phyloP scores from a whole-genome alignment of 2,888 invertebrate genomes.

The Allacma fusca region DNA sequence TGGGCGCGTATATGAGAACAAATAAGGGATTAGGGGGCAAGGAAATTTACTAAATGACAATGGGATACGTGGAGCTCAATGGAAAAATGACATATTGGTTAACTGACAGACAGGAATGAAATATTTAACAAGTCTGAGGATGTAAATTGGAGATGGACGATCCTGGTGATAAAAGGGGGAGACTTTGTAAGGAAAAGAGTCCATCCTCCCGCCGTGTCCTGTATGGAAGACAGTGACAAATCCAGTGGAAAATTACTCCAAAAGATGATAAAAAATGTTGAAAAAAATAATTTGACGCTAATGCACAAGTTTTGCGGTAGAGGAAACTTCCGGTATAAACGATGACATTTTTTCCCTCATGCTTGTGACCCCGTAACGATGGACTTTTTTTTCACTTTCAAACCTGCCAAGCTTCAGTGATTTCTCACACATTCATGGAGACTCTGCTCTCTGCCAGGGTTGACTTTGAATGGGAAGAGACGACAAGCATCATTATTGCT shows the following conservation, averaged over 20 bases:
- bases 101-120: not conserved
- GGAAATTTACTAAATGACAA: too few relatives aligned
- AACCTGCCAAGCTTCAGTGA: conserved; percentile 32
- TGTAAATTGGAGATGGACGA: conserved; percentile 9
- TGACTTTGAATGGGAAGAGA: conserved; percentile 11
- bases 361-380: conserved; percentile 45
- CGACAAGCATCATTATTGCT: conserved; percentile 10
- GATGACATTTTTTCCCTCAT: conserved; percentile 43
- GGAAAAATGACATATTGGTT: not conserved
- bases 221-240: conserved; percentile 23
- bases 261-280: not conserved
- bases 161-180: not conserved
- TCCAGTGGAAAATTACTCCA: conserved; percentile 21
- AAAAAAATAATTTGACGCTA: conserved; percentile 23
- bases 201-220: not conserved
- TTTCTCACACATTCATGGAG: conserved; percentile 29
- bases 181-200: not conserved
- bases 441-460: not conserved
- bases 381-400: conserved; percentile 37
- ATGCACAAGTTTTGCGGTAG: conserved; percentile 35
- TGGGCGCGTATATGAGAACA: too few relatives aligned
- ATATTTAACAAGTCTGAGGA: conserved; percentile 2
- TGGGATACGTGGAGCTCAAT: not conserved
- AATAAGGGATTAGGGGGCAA: too few relatives aligned
- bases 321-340: conserved; percentile 41